phyloP scores from a whole-genome alignment of 2,888 invertebrate species.

The Tyria jacobaeae region DNA sequence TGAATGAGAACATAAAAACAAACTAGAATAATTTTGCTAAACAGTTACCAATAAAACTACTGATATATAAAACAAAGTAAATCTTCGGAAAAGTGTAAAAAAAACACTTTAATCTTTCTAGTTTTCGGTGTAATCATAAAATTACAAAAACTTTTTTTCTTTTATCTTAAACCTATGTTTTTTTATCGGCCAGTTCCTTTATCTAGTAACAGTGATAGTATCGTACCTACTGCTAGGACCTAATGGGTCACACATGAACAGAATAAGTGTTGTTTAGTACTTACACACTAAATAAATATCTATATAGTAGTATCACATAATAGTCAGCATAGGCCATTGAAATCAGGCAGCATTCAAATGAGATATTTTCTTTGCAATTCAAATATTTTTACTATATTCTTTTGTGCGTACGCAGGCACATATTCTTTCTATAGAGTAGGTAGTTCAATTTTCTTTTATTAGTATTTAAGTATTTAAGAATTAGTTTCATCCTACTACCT shows the following conservation, averaged over 20 bases:
- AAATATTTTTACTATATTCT: too few species aligned
- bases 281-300: slow-evolving; percentile 1
- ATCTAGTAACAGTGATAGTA: neutral
- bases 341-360: too few species aligned
- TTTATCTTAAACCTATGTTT: neutral
- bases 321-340: too few species aligned
- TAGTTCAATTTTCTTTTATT: too few species aligned
- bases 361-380: too few species aligned
- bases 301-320: too few species aligned
- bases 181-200: neutral
- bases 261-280: neutral
- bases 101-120: neutral
- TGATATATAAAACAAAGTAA: neutral
- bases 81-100: neutral
- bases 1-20: neutral
- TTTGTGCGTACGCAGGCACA: too few species aligned
- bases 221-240: neutral
- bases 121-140: neutral
- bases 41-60: too few species aligned
- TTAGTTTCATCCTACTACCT: too few species aligned
- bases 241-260: neutral
- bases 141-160: neutral
- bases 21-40: too few species aligned
- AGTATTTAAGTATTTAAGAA: too few species aligned
- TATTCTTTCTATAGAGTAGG: too few species aligned